Conservation (phyloP, 1,140 invertebrate genomes). For the Eufriesea mexicana region DNA sequence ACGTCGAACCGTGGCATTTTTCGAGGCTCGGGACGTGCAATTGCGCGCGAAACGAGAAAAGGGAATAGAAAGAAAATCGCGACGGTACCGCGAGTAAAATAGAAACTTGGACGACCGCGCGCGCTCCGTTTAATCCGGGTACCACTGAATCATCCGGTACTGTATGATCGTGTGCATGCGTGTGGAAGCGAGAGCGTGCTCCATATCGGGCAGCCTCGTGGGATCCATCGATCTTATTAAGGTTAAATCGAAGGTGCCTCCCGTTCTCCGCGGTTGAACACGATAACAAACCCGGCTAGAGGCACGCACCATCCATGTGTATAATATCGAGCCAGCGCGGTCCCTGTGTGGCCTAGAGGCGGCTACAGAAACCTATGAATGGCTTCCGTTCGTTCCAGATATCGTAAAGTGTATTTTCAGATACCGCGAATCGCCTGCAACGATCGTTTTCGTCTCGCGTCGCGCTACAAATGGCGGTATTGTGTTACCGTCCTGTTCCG, state of each 20-base stretch:
- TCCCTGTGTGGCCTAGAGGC: slow-evolving; percentile 43
- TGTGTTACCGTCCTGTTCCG: slow-evolving; percentile 10
- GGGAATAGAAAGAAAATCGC: background rate
- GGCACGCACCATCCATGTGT: slow-evolving; percentile 15
- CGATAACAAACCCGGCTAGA: slow-evolving; percentile 69
- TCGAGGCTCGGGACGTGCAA: too few relatives aligned
- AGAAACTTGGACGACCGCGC: background rate
- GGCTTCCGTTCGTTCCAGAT: slow-evolving; percentile 67
- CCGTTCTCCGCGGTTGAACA: slow-evolving; percentile 70
- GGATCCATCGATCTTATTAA: slow-evolving; percentile 79
- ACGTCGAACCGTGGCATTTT: too few relatives aligned
- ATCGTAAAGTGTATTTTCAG: slow-evolving; percentile 60
- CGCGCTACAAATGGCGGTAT: slow-evolving; percentile 42
- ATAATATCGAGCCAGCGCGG: background rate
- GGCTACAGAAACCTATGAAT: slow-evolving; percentile 59
- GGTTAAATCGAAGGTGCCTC: slow-evolving; percentile 75
- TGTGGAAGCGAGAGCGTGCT: slow-evolving; percentile 36
- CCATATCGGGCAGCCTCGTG: slow-evolving; percentile 64
- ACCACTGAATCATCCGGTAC: background rate
- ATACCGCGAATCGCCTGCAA: slow-evolving; percentile 25
- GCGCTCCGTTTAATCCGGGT: too few relatives aligned
- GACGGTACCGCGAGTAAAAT: background rate
- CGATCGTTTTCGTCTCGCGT: slow-evolving; percentile 41
- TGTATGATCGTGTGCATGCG: background rate
- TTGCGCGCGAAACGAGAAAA: too few relatives aligned